Conservation (phyloP, 2,888 invertebrate genomes). For the Rhamnusium bicolor region DNA sequence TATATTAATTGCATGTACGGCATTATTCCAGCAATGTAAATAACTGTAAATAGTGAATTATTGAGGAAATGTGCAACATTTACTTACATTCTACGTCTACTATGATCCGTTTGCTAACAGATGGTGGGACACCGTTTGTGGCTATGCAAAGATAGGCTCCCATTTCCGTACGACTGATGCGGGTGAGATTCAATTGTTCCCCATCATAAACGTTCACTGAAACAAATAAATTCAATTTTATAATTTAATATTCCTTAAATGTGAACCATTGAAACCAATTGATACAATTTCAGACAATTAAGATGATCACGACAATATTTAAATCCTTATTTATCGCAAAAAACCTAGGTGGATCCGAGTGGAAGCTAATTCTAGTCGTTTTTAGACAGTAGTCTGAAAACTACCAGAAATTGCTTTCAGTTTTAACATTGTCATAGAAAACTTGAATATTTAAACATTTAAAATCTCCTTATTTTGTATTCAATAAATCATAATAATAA, state of each 20-base stretch:
- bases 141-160: slow-evolving; percentile 89
- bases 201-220: slow-evolving; percentile 89
- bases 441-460: too few relatives aligned
- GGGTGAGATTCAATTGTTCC: slow-evolving; percentile 87
- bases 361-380: too few relatives aligned
- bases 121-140: slow-evolving; percentile 91
- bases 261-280: neutral
- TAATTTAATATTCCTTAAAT: neutral
- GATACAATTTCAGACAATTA: too few relatives aligned
- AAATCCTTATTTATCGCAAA: too few relatives aligned
- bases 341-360: too few relatives aligned
- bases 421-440: too few relatives aligned
- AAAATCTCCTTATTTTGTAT: too few relatives aligned
- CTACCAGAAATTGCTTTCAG: too few relatives aligned
- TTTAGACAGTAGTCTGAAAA: too few relatives aligned
- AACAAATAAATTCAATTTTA: slow-evolving; percentile 64
- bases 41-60: slow-evolving; percentile 45
- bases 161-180: slow-evolving; percentile 92
- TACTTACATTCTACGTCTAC: slow-evolving; percentile 92
- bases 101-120: slow-evolving; percentile 92
- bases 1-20: neutral
- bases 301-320: too few relatives aligned
- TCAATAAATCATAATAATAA: too few relatives aligned
- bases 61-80: slow-evolving; percentile 52
- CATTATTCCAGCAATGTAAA: neutral